Base-by-base conservation (phyloP, 2,113 vertebrate genomes). In the Dascyllus trimaculatus region DNA sequence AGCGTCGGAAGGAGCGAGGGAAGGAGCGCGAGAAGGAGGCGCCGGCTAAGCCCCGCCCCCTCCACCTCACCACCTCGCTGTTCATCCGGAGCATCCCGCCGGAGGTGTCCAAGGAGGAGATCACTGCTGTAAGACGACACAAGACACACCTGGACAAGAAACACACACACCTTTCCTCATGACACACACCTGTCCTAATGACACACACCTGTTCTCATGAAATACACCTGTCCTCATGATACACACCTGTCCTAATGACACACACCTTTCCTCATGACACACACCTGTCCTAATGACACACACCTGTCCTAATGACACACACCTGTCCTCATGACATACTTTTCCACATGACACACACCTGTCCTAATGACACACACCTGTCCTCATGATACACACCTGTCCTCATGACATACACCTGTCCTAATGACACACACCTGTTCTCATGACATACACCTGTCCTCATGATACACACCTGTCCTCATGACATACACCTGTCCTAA, bases 81-180 rank as follows among this genome's bases (percentile, higher is more conserved):
- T 98, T 98, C 79, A 96, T 98, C 93, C 92, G 96, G 10, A 97
- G 96, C 91, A 96, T 98, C 1, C 95, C 96, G 0, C 97, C 97
- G 0, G 95, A 96, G 51, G 96, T 97, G 62, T 96, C 96, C 6
- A 96, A 97, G 84, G 96, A 96, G 0, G 96, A 97, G 89, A 96
- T 98, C 65, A 95, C 95, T 1, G 95, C 95, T 60, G 97, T 98
- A 69, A 94, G 96, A 19, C 77, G 1, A 13, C 38, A 13, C 38
- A 6, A 7, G 1, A 40, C 38, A 40, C 38, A 40, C 4, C 7
- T 11, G 11, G 1, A 40, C 38, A 40, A 3, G 3, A 40, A 40
- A 40, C 38, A 61, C 52, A 58, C 53, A 52, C 54, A 71, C 1
- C 26, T 29, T 3, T 3, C 3, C 1, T n/a, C n/a, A 29, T 5